Conservation (phyloP, 2,113 vertebrate species). For the Chloroceryle aenea region DNA sequence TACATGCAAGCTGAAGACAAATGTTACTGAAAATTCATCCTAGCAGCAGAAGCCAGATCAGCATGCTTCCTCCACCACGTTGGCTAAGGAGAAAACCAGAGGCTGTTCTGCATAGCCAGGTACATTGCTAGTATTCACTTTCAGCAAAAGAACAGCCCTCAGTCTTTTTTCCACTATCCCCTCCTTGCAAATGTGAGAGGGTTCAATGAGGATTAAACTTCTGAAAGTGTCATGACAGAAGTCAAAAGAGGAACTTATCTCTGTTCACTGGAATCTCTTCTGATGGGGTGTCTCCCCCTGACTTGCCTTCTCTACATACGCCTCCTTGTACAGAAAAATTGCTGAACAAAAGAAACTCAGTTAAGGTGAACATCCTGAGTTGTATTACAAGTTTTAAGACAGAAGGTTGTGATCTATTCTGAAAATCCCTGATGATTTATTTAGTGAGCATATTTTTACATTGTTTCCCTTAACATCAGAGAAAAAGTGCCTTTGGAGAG, state of each 20-base stretch:
- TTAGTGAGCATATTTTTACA: slow-evolving; percentile 66
- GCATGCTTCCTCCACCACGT: background rate
- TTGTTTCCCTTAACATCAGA: slow-evolving; percentile 63
- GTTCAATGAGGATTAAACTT: background rate
- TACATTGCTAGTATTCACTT: background rate
- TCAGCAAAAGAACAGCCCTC: background rate
- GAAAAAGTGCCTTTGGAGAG: slow-evolving; percentile 47
- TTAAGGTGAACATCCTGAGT: slow-evolving; percentile 22
- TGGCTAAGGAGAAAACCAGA: background rate
- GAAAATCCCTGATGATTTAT: slow-evolving; percentile 64
- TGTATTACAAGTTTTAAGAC: slow-evolving; percentile 60
- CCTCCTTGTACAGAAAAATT: background rate
- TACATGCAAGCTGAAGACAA: rapidly evolving
- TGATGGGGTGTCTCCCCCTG: background rate
- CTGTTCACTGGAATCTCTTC: background rate
- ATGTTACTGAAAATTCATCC: background rate
- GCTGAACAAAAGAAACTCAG: slow-evolving; percentile 45
- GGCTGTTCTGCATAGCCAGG: background rate
- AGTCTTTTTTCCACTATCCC: background rate
- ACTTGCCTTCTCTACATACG: background rate
- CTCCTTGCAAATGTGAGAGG: background rate
- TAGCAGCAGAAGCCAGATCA: background rate
- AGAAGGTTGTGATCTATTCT: slow-evolving; percentile 22
- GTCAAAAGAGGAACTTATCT: background rate
- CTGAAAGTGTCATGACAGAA: background rate